Evolutionary conservation across 2,888 invertebrate species (phyloP), one percentile per base, ranked within the genome.

Genomic region (Autographa pulchrina): DNA sequence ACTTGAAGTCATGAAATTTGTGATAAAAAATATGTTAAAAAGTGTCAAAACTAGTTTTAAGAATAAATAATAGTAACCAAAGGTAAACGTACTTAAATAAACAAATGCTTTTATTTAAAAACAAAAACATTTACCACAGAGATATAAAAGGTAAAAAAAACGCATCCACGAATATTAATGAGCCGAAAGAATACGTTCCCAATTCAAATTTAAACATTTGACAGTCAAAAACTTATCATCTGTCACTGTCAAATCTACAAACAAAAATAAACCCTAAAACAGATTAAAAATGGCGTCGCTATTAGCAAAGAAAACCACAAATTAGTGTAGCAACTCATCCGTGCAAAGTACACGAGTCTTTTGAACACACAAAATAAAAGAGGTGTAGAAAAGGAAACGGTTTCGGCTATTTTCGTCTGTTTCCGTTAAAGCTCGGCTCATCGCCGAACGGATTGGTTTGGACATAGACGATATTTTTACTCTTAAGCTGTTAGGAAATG

Each of bases 371-470:
- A 81, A 81, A 81, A 82, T 77, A 81, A 77, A 82, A 78, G 78
- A 82, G 76, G 80, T 83, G 82, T 79, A 80, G 80, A 80, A 85
- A 86, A 85, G 86, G 86, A 85, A 87, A 80, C 79, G 79, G 85
- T 80, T 87, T 84, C 87, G 86, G 88, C 81, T 92, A 92, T 93
- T 92, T 91, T 84, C 82, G 90, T 86, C 76, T 85, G 87, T 90
- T 91, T 93, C 92, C 93, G 92, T 85, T 84, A 84, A 77, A 78
- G 65, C 70, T 82, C 75, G 79, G 84, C 80, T 79, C 73, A 68
- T 61, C 56, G 72, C 62, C 62, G 63, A 41, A 69, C 75, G 71
- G 70, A 72, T 65, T 72, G 65, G 71, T 75, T 66, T 69, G 60
- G 67, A 73, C 38, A 65, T 35, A 38, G 31, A 32, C 32, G 32